A percentile compares a stretch with the other conserved stretches of the same genome.
Evolutionary conservation across 2,888 invertebrate species (phyloP).

Genomic region (Caenorhabditis sp.): DNA sequence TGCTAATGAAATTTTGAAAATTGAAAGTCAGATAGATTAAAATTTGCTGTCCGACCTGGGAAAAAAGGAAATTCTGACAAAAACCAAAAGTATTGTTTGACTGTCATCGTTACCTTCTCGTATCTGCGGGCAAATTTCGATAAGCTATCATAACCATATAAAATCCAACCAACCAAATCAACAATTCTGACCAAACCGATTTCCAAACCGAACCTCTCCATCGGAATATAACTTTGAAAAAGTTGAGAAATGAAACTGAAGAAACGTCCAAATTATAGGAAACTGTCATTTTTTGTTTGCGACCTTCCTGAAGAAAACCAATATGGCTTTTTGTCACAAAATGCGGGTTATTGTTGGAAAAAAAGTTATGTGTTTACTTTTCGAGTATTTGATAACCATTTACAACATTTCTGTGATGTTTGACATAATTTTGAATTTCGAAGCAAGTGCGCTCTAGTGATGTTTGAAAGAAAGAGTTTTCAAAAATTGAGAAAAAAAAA

Average conservation of each 20-base stretch:
- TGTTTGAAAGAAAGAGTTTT: not conserved
- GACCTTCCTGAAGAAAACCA: no score
- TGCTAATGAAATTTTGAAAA: no score
- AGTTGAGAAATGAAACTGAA: conserved; percentile 47
- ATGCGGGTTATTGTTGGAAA: not conserved
- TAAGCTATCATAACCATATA: conserved; percentile 51
- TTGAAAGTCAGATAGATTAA: no score
- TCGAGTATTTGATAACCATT: not conserved
- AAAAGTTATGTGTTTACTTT: not conserved
- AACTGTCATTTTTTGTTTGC: conserved; percentile 54
- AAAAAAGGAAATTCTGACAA: no score
- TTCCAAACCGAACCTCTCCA: conserved; percentile 61
- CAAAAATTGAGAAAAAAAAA: no score
- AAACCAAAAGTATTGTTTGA: no score
- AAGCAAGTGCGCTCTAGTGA: not conserved
- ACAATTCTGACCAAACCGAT: conserved; percentile 54
- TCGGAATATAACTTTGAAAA: conserved; percentile 52
- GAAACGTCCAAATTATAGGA: conserved; percentile 63
- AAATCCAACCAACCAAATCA: conserved; percentile 55
- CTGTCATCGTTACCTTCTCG: not conserved
- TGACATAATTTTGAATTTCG: not conserved
- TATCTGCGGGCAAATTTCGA: conserved; percentile 10
- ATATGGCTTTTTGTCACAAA: not conserved
- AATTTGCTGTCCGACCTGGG: no score
- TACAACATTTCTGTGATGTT: no score